Base-by-base conservation (phyloP, 2,113 vertebrate species). In the Anser brachyrhynchus region DNA sequence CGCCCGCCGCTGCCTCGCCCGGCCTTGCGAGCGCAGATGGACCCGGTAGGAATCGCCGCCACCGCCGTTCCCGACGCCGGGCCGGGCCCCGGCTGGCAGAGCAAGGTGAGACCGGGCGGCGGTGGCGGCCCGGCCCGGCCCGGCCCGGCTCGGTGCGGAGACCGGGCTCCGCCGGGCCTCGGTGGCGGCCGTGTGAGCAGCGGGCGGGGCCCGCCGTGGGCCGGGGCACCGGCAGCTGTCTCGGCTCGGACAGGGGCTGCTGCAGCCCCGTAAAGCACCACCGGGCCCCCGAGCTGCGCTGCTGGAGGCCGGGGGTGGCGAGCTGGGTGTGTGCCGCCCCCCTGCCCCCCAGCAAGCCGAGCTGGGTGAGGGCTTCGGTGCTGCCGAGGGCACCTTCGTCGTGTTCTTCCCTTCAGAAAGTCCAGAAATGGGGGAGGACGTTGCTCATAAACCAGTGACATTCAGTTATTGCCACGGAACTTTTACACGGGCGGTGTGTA, bases 11-110 rank as follows among this genome's bases (percentile, higher is more conserved):
- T 26, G 15, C 5, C 13, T 1, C 28, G 69, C 19, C 46, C 46
- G 46, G 46, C 46, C 46, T 49, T 49, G 46, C 1, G 4, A 31
- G 72, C 54, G 6, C 17, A 57, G 2, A 96, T 98, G 98, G 98
- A 98, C 84, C 98, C 97, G 62, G 78, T 97, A 11, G 96, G 89
- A 92, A 75, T 98, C n/a, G 78, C 98, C 26, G 70, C 97, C 43
- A 83, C 82, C 28, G 81, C 55, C 11, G 46, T 49, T 21, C 66
- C 94, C 28, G 93, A 96, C 2, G 61, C 93, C 41, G 66, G 82
- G 39, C 74, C 92, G 51, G 67, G 92, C 39, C 77, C 92, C 13
- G 91, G 88, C 31, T 97, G 97, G 96, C 96, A 58, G 43, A 91
- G 37, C 87, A 97, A 96, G 94, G 97, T 95, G 98, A 49, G 46